These are phyloP conservation scores for Prorops nasuta DNA, from an alignment of 1,140 invertebrate species.

Conservation along the genomic window DNA sequence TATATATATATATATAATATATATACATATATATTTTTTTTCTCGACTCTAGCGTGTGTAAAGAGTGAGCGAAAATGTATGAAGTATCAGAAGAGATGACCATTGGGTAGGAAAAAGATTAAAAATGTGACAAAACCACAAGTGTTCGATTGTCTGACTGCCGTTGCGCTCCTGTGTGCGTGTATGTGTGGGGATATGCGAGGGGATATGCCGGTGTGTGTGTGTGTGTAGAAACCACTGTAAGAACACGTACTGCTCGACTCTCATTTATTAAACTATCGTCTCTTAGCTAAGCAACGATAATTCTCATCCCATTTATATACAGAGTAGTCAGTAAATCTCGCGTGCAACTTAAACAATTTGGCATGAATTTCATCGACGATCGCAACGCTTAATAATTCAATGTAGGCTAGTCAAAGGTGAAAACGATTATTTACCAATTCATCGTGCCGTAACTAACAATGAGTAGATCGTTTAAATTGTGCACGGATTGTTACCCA, in stretches of 20 bases:
- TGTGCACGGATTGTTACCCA: too few relatives aligned
- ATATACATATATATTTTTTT: slow-evolving; percentile 15
- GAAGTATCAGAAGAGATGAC: slow-evolving; percentile 2
- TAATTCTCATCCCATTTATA: slow-evolving; percentile 36
- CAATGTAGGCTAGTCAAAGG: too few relatives aligned
- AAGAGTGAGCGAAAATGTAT: slow-evolving; percentile 20
- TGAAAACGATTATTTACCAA: too few relatives aligned
- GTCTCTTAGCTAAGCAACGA: slow-evolving; percentile 27
- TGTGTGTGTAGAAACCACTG: slow-evolving; percentile 19
- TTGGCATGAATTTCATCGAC: slow-evolving; percentile 51
- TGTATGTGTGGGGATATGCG: slow-evolving; percentile 11
- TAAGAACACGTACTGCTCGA: slow-evolving; percentile 25
- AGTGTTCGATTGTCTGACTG: slow-evolving; percentile 54
- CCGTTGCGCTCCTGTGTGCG: slow-evolving; percentile 43
- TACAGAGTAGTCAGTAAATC: slow-evolving; percentile 41
- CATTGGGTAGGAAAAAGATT: neutral
- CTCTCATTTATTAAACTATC: slow-evolving; percentile 37
- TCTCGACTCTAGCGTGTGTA: slow-evolving; percentile 29
- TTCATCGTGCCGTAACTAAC: too few relatives aligned
- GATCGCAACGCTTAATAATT: too few relatives aligned
- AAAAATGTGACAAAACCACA: slow-evolving; percentile 36
- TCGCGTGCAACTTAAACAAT: slow-evolving; percentile 46
- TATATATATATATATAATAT: slow-evolving; percentile 17
- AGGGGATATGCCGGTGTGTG: slow-evolving; percentile 4
- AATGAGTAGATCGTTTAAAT: too few relatives aligned